Base-by-base conservation (phyloP, 2,797 vertebrate genomes). In the Cuniculus paca region DNA sequence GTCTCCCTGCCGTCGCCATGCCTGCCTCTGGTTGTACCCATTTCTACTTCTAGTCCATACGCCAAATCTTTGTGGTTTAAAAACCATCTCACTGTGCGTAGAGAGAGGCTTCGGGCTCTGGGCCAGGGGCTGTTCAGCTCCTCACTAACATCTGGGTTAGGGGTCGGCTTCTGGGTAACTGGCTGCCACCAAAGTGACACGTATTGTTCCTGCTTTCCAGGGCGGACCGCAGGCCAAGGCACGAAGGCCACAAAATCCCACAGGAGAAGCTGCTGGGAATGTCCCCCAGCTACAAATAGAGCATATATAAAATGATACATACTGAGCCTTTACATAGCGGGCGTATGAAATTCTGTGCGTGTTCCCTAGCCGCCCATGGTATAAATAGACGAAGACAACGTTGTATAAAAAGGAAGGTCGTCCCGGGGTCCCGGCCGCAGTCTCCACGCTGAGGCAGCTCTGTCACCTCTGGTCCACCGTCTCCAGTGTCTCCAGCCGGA, bases 381-480 rank as follows among this genome's bases (percentile, higher is more conserved):
- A 98, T 98, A 98, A 97, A 97, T 68, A 97, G 94, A 92, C 31
- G 7, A 85, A 96, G 87, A 96, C 84, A 75, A 95, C 86, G 56
- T 1, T 80, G 95, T 95, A 98, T 97, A 98, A 97, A 98, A 97
- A 95, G 70, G 50, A 63, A 81, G 72, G 96, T 93, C 97, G 87
- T 93, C 97, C 80, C 78, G 87, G 92, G 79, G 78, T 52, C 72
- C 13, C 6, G 0, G 85, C 88, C 81, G 56, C 48, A 88, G 98
- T 72, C 65, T 89, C 65, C 74, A 82, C 60, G 52, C 19, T 1
- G 61, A 82, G 20, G 95, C 97, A 80, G 89, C 42, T 63, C 90
- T 82, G 9, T 16, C 0, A 34, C 72, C 86, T 61, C 58, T 72
- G 86, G 89, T 48, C 42, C 6, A 60, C 91, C 58, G 11, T 24